Base-by-base conservation (phyloP, 2,113 vertebrate genomes). In the Cricetomys ansorgei region DNA sequence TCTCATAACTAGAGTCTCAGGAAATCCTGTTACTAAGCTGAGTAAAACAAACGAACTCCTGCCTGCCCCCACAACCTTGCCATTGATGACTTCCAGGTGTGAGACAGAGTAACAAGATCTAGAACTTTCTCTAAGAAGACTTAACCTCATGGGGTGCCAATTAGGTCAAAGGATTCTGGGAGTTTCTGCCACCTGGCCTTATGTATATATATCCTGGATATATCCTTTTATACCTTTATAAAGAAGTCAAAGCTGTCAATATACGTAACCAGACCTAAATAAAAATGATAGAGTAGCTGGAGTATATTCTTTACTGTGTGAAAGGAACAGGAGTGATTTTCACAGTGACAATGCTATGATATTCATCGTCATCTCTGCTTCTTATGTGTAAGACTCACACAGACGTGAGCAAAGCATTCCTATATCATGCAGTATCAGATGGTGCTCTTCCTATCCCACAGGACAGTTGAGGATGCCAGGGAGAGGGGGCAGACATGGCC, bases 351-450 rank as follows among this genome's bases (percentile, higher is more conserved):
- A 7, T 19, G 25, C 9, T 0, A 1, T 6, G 15, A 16, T 21
- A 4, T 29, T 70, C 27, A 16, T 12, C 62, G n/a, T 29, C 69
- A 11, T 19, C 50, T n/a, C 91, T n/a, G 21, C 2, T 5, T 31
- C 6, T 2, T 16, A 3, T 40, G 19, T 23, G 7, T 19, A 27
- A 40, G 62, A 70, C 8, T 13, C 40, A 25, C 50, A 40, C 17
- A 34, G 53, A 9, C 40, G 27, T n/a, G 7, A 27, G 1, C 11
- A 5, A 31, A 55, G 23, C 9, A 23, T 5, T 10, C 75, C n/a
- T 34, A 1, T 37, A 0, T 3, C 37, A 1, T 17, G 12, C 1
- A 1, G 0, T 5, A 8, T 25, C 37, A 27, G 0, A 10, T 31
- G n/a, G 19, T 13, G 16, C 23, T 5, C 0, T 27, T 12, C 19